Evolutionary conservation across 2,113 vertebrate species (phyloP).

Genomic region (Fregetta grallaria): DNA sequence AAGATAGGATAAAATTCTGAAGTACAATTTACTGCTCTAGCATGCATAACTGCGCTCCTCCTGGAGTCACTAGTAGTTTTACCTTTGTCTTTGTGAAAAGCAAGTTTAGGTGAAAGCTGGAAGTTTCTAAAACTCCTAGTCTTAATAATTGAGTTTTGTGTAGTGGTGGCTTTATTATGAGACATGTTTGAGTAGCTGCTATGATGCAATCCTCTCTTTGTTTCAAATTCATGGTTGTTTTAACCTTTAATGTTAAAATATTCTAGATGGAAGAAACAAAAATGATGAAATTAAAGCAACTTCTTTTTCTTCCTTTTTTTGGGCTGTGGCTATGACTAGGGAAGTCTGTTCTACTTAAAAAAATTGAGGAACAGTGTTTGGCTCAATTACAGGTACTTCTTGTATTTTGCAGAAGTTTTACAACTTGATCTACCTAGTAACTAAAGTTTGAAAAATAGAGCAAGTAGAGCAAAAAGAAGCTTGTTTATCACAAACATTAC

Average conservation of each 20-base stretch:
- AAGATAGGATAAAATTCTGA: background rate
- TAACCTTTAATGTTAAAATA: background rate
- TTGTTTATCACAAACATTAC: background rate
- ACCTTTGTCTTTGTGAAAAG: background rate
- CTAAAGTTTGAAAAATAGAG: background rate
- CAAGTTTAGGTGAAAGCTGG: background rate
- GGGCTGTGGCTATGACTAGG: background rate
- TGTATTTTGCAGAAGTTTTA: background rate
- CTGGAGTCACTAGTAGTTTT: background rate
- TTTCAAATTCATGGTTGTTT: background rate
- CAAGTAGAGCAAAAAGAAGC: background rate
- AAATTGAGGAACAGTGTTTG: background rate
- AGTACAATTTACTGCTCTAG: background rate
- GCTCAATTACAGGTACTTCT: background rate
- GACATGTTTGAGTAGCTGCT: background rate
- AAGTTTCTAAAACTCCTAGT: background rate
- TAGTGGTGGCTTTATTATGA: background rate
- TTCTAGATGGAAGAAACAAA: background rate
- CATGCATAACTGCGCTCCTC: background rate
- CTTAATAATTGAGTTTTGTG: background rate
- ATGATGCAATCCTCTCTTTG: background rate
- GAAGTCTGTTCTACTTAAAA: background rate
- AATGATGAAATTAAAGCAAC: background rate
- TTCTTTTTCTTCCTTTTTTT: background rate
- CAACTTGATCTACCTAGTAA: background rate